Conservation (phyloP, 1,140 invertebrate genomes). For the Lutraria rhynchaena region DNA sequence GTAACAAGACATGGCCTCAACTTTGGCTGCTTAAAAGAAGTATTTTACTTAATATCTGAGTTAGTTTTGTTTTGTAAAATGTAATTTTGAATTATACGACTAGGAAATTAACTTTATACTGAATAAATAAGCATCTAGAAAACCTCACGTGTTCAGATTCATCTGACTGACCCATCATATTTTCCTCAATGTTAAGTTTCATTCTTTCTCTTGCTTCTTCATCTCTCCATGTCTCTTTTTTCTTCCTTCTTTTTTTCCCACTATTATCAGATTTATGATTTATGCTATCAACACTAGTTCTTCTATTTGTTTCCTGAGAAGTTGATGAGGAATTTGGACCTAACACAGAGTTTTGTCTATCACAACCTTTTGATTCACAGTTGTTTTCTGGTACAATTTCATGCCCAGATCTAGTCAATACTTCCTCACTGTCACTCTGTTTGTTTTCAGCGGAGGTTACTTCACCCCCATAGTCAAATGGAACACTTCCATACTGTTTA, state of each 20-base stretch:
- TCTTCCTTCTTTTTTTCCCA: constrained; percentile 7
- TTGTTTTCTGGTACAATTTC: constrained; percentile 44
- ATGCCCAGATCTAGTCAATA: constrained; percentile 57
- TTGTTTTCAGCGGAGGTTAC: constrained; percentile 24
- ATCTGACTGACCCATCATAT: constrained; percentile 69
- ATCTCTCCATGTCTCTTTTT: constrained; percentile 63
- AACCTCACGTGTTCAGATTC: constrained; percentile 66
- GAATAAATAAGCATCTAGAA: too few species aligned
- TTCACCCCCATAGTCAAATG: constrained; percentile 82
- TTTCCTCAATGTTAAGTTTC: constrained; percentile 76
- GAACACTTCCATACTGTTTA: constrained; percentile 83
- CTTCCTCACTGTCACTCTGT: constrained; percentile 18
- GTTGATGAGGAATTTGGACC: too few species aligned
- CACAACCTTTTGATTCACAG: not conserved
- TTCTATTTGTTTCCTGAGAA: too few species aligned
- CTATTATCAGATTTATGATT: not conserved
- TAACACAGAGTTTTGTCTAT: too few species aligned
- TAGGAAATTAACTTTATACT: too few species aligned
- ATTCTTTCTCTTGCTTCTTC: constrained; percentile 66
- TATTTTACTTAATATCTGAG: too few species aligned
- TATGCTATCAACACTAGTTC: too few species aligned
- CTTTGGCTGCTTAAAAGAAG: too few species aligned
- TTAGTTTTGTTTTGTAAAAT: too few species aligned
- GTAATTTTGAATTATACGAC: too few species aligned
- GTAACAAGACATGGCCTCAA: too few species aligned